These are phyloP conservation scores for Cariama cristata DNA, from an alignment of 2,113 vertebrate species.

Conservation along the genomic window DNA sequence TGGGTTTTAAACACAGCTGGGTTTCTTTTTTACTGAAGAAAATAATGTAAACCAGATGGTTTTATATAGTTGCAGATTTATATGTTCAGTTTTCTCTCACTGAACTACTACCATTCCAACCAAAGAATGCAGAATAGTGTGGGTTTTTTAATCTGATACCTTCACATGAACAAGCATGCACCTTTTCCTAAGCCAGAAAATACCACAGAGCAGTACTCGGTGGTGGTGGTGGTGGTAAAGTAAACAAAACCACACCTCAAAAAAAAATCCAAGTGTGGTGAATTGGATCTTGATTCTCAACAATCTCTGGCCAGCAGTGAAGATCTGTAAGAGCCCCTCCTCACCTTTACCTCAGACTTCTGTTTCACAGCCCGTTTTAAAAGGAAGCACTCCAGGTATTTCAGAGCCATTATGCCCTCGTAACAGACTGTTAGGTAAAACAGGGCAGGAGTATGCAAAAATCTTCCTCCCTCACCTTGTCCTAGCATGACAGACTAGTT, in stretches of 20 bases:
- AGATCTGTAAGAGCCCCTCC: neutral
- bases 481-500: neutral
- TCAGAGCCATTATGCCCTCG: neutral
- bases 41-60: neutral
- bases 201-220: neutral
- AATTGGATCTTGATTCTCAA: neutral
- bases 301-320: neutral
- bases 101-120: neutral
- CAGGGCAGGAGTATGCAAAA: neutral
- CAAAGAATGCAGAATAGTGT: neutral
- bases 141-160: rapidly evolving
- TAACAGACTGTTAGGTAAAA: neutral
- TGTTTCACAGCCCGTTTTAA: neutral
- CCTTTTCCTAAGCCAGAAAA: neutral
- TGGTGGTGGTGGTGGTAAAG: neutral
- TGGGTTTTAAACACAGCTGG: neutral
- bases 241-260: neutral
- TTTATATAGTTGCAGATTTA: neutral
- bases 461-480: neutral
- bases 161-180: neutral
- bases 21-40: neutral
- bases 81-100: neutral
- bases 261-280: neutral
- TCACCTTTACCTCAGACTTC: neutral
- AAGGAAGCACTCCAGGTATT: neutral